Base-by-base conservation (phyloP, 2,797 vertebrate species). In the Hippoglossus hippoglossus region DNA sequence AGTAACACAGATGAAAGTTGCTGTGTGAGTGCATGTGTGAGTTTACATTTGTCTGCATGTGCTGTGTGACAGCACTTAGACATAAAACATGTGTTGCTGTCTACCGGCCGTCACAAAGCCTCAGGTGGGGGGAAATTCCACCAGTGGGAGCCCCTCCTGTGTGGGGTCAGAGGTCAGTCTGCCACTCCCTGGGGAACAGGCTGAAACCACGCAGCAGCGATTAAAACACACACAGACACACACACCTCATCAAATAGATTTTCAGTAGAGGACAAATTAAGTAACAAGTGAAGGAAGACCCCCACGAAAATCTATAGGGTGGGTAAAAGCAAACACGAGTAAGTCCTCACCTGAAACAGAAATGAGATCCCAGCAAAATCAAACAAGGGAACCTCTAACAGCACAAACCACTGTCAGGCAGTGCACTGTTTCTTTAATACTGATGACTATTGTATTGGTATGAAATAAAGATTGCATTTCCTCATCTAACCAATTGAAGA, bases 71-170 rank as follows among this genome's bases (percentile, higher is more conserved):
- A 49, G 71, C 67, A 70, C 60, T 77, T 26, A 31, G 65, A 76
- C 58, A 71, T 70, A 22, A 64, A 81, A 49, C 56, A 62, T 34
- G 25, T 52, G 39, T 54, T 56, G 25, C 53, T 47, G 54, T 73
- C 41, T 34, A 21, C 1, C 0, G 69, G 49, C 25, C 36, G 22
- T 34, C 57, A 46, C 22, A 51, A 34, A 75, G 63, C 67, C 80
- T 85, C 73, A 63, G 78, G 77, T 84, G 83, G 73, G 71, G 81
- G 60, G 54, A 63, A 80, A 91, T 91, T 89, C 82, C 85, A 77
- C 53, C 63, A 78, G 61, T 49, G 77, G 64, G 24, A 51, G 51
- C 25, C 51, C 28, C 24, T 34, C 34, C 57, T 51, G 41, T 68
- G 21, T 55, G 63, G 55, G 79, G 78, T 71, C 82, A 82, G 77